Percentiles rank a stretch among this genome's conserved stretches.
phyloP scores from a whole-genome alignment of 1,140 invertebrate species.

The Parasteatoda tepidariorum region DNA sequence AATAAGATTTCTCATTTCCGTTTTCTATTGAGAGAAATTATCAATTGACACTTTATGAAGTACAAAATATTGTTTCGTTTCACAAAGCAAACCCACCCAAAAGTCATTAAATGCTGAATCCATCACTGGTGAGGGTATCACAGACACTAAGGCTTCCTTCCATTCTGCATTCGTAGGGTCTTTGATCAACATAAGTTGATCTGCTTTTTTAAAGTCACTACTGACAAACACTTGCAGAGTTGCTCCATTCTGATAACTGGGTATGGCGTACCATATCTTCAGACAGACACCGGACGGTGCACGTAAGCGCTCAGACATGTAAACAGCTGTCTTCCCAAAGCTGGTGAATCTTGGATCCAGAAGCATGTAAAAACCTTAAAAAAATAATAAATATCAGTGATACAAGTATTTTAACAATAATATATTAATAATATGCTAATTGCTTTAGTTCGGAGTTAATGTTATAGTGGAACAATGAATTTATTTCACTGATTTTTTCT shows the following conservation, averaged over 20 bases:
- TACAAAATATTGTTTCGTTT: no score
- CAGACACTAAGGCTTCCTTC: constrained; percentile 7
- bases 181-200: constrained; percentile 5
- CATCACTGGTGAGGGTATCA: neutral
- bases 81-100: constrained; percentile 44
- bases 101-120: constrained; percentile 22
- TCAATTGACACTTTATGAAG: no score
- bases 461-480: neutral
- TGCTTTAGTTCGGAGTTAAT: no score
- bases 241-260: constrained; percentile 13
- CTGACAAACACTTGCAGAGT: constrained; percentile 7
- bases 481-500: no score
- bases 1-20: no score
- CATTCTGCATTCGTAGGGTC: constrained; percentile 35
- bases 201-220: constrained; percentile 29
- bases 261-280: constrained; percentile 39
- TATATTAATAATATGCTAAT: neutral
- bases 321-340: constrained; percentile 16
- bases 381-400: no score
- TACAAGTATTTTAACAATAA: neutral
- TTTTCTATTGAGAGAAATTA: no score
- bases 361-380: constrained; percentile 33
- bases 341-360: constrained; percentile 8
- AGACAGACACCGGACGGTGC: constrained; percentile 26
- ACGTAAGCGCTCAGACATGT: constrained; percentile 45